These are phyloP conservation scores for Ctenodactylus gundi DNA, from an alignment of 2,113 vertebrate species.

Conservation along the genomic window DNA sequence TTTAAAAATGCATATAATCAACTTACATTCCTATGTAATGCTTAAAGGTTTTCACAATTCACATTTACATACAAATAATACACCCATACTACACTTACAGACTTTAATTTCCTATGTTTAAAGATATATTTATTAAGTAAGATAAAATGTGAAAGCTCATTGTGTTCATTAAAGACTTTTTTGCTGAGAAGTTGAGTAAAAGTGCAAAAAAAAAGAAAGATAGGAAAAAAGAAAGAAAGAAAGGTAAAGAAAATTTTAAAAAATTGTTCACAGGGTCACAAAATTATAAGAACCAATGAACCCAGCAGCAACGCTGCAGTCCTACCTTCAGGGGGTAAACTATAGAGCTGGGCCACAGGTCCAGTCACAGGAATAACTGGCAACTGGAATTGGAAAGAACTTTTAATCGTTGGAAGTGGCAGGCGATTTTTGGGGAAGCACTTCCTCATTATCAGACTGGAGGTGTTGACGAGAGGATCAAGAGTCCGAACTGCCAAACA, in stretches of 20 bases:
- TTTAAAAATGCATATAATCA: constrained; percentile 12
- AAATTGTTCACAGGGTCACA: not conserved
- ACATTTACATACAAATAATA: not conserved
- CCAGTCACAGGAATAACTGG: constrained; percentile 90
- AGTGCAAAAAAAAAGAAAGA: not conserved
- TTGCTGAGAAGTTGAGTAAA: not conserved
- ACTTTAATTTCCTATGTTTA: not conserved
- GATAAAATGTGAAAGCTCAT: not conserved
- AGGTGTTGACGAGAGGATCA: constrained; percentile 95
- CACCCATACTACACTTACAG: not conserved
- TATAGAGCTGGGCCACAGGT: constrained; percentile 94
- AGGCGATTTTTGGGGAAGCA: constrained; percentile 99
- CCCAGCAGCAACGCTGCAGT: not conserved
- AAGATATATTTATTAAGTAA: constrained; percentile 38
- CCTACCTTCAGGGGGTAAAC: constrained; percentile 93
- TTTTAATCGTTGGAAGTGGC: constrained; percentile 96
- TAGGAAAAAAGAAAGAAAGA: not conserved
- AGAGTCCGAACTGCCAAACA: constrained; percentile 96
- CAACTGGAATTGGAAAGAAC: constrained; percentile 91
- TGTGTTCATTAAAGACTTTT: not conserved
- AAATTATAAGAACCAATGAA: not conserved
- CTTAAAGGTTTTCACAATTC: constrained; percentile 15
- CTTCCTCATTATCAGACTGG: constrained; percentile 99
- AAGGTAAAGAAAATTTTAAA: too few relatives aligned
- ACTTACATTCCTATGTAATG: not conserved